A percentile compares a stretch with the other conserved stretches of the same genome.
phyloP scores from a whole-genome alignment of 2,888 invertebrate genomes.

The Lathronympha strigana region DNA sequence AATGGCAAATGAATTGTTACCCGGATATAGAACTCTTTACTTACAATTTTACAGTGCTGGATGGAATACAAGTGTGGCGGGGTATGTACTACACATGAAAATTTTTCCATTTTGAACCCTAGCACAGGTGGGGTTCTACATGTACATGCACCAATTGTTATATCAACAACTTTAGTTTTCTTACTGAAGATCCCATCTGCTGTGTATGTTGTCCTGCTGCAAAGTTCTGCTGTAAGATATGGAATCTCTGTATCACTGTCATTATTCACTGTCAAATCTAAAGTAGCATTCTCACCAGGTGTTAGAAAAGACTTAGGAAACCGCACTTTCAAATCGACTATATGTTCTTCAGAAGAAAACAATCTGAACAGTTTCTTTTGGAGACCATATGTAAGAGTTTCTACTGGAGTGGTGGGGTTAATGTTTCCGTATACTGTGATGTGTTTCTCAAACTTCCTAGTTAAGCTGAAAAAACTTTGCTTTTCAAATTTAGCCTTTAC shows the following conservation, averaged over 20 bases:
- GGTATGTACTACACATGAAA: slow-evolving; percentile 20
- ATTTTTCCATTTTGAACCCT: slow-evolving; percentile 8
- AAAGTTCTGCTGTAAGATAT: slow-evolving; percentile 18
- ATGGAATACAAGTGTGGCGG: slow-evolving; percentile 32
- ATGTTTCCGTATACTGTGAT: slow-evolving; percentile 50
- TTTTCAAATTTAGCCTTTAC: slow-evolving; percentile 56
- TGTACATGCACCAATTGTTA: slow-evolving; percentile 2
- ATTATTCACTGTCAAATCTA: slow-evolving; percentile 29
- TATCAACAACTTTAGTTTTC: slow-evolving; percentile 17
- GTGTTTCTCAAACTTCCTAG: slow-evolving; percentile 53
- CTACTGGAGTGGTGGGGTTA: slow-evolving; percentile 47
- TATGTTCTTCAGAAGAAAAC: slow-evolving; percentile 50
- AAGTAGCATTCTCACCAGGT: slow-evolving; percentile 31
- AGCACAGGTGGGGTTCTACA: not conserved
- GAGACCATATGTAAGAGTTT: slow-evolving; percentile 50
- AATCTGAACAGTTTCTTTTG: slow-evolving; percentile 52
- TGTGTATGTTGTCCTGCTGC: slow-evolving; percentile 24
- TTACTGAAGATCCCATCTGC: slow-evolving; percentile 14
- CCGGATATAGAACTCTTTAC: slow-evolving; percentile 26
- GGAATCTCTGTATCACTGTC: slow-evolving; percentile 24
- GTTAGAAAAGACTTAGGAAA: slow-evolving; percentile 34
- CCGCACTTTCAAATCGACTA: slow-evolving; percentile 43
- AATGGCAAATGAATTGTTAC: slow-evolving; percentile 24
- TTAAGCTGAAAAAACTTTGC: slow-evolving; percentile 51
- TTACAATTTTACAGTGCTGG: slow-evolving; percentile 33